A percentile compares a stretch with the other conserved stretches of the same genome.
phyloP scores from a whole-genome alignment of 2,797 vertebrate genomes.

The Otolemur crassicaudatus region DNA sequence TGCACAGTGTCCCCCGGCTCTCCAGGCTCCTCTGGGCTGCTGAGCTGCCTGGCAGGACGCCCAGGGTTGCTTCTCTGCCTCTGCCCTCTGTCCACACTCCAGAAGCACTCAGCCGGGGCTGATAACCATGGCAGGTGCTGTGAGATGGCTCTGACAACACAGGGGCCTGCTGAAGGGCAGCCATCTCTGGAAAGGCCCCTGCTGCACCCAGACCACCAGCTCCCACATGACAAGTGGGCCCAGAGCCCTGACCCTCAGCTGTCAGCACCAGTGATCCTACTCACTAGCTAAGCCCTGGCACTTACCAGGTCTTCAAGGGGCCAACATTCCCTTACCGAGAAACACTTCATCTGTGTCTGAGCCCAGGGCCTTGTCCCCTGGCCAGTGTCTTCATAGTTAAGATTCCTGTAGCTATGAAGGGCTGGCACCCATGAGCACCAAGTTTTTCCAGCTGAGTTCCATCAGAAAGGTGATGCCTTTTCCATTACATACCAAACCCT shows the following conservation, averaged over 20 bases:
- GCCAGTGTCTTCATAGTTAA: slow-evolving; percentile 51
- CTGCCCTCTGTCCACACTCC: slow-evolving; percentile 27
- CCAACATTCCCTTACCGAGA: slow-evolving; percentile 67
- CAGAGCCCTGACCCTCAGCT: background rate
- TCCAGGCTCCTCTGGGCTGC: background rate
- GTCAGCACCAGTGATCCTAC: slow-evolving; percentile 47
- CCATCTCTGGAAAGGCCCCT: background rate
- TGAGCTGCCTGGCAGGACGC: background rate
- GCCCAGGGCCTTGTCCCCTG: slow-evolving; percentile 21
- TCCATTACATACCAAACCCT: background rate
- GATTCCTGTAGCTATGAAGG: slow-evolving; percentile 55
- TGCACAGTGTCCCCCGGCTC: background rate
- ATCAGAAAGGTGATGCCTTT: background rate
- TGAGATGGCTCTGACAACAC: slow-evolving; percentile 48
- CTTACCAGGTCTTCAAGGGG: slow-evolving; percentile 37
- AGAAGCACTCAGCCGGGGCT: slow-evolving; percentile 7
- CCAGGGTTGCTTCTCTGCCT: background rate
- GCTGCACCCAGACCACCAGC: background rate
- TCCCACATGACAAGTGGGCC: background rate
- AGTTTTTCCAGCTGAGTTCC: background rate
- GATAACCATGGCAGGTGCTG: slow-evolving; percentile 24
- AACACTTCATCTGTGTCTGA: slow-evolving; percentile 50
- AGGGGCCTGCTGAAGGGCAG: background rate
- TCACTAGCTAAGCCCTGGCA: slow-evolving; percentile 66
- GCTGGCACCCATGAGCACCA: background rate